Base-by-base conservation (phyloP, 2,113 vertebrate genomes). In the Butorides virescens region DNA sequence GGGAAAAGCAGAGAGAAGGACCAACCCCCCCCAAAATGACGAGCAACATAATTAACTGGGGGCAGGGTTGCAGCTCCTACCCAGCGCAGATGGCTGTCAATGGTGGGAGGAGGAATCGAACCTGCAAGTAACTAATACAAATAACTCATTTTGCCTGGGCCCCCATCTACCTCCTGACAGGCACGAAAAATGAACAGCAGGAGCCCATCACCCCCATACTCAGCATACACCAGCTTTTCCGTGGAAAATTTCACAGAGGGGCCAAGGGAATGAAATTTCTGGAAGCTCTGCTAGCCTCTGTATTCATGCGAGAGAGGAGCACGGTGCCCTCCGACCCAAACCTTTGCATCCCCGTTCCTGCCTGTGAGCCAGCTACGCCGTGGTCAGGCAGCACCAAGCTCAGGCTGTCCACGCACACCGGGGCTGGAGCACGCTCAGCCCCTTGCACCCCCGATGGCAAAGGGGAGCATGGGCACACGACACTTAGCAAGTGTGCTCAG, bases 401-500 rank as follows among this genome's bases (percentile, higher is more conserved):
- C 72, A 61, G 16, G 42, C 15, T 52, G 10, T 1, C 74, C n/a
- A 0, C 0, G 11, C 47, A 32, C 4, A 18, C 3, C 0, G 0
- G 29, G 42, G 37, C 62, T 90, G 66, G 29, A 76, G 67, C 34
- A 86, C 21, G 4, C 7, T 65, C 44, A 86, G 34, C 21, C 67
- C 32, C 62, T 39, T 1, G 0, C 3, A 14, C 3, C 7, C 39
- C 16, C 0, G 0, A 3, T 0, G 3, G 26, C 75, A 88, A 61
- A 59, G 52, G 36, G 55, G 22, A 67, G 5, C 1, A 12, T 44
- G 49, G 32, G 67, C 70, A 85, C 49, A 50, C 0, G 0, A 49
- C 23, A 36, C 3, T 1, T 8, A 85, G 42, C 4, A n/a, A 36
- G 37, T 2, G 8, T 50, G 23, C 71, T 78, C 26, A n/a, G 20